Base-by-base conservation (phyloP, 2,113 vertebrate species). In the Etheostoma spectabile region DNA sequence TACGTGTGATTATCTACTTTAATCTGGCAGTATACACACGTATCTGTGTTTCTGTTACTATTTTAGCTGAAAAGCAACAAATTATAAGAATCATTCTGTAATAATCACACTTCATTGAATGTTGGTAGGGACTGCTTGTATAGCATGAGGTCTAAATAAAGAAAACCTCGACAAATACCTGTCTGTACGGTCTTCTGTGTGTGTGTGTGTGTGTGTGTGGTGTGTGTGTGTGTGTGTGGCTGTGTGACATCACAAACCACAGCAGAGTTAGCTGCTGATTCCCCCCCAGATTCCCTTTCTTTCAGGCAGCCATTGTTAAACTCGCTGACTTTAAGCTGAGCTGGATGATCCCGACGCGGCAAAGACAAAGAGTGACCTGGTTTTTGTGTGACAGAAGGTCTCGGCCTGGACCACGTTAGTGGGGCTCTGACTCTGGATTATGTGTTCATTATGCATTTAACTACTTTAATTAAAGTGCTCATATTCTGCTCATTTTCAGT, bases 121-220 rank as follows among this genome's bases (percentile, higher is more conserved):
- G 42, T 80, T 81, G 51, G 85, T 79, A 74, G 51, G 85, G 77
- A 74, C 61, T 82, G 57, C 57, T 84, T 89, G 70, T 88, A 61
- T 57, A 86, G 84, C 83, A 85, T 86, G 74, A 78, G 42, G 60
- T 87, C 24, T 84, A 60, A 92, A 90, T 94, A 94, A 95, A 94
- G 62, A 73, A 85, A 88, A 80, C 14, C 14, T 74, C 89, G 30
- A 45, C 48, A 72, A 84, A 61, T 13, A 19, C 11, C 19, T 56
- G 55, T 62, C 30, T 82, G 48, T 57, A 10, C 11, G 21, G 61
- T 82, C 11, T 19, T 24, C 7, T 70, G 21, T 59, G 61, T 57
- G 55, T 64, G 64, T 67, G 51, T 52, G 16, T 56, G 62, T 14
- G 27, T 33, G 57, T 30, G 18, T n/a, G n/a, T n/a, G n/a, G n/a